Conservation (phyloP, 2,113 vertebrate genomes). For the Ageneiosus marmoratus region DNA sequence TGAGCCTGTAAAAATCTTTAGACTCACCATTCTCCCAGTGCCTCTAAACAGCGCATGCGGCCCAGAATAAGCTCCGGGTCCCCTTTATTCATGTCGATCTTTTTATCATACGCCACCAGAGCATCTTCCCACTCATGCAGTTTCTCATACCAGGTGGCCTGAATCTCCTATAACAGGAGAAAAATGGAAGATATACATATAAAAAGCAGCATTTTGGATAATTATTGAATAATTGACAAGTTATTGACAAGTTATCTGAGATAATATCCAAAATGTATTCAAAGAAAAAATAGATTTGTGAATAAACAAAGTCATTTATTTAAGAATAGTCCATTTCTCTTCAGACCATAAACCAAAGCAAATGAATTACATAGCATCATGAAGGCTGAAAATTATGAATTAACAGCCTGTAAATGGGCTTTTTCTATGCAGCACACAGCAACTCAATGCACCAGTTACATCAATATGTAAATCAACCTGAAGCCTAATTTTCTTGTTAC, state of each 20-base stretch:
- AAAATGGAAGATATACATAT: background rate
- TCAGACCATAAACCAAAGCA: background rate
- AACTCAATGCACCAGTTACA: background rate
- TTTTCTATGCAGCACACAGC: background rate
- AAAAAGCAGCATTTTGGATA: no score
- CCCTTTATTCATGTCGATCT: conserved; percentile 96
- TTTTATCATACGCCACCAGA: conserved; percentile 93
- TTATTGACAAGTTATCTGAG: background rate
- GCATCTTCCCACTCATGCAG: conserved; percentile 98
- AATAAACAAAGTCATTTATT: background rate
- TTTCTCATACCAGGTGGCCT: conserved; percentile 99
- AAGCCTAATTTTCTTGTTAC: conserved; percentile 15
- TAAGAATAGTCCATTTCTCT: background rate
- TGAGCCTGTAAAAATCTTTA: background rate
- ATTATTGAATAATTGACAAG: no score
- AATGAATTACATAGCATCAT: background rate
- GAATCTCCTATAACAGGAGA: conserved; percentile 83
- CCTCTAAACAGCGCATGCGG: conserved; percentile 96
- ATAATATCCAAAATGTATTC: background rate
- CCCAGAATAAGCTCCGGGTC: conserved; percentile 96
- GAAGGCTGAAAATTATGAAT: background rate
- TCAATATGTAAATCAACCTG: background rate
- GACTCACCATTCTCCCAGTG: conserved; percentile 93
- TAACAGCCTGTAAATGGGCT: background rate
- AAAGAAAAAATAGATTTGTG: background rate